phyloP scores from a whole-genome alignment of 2,113 vertebrate species.

The Vimba vimba region DNA sequence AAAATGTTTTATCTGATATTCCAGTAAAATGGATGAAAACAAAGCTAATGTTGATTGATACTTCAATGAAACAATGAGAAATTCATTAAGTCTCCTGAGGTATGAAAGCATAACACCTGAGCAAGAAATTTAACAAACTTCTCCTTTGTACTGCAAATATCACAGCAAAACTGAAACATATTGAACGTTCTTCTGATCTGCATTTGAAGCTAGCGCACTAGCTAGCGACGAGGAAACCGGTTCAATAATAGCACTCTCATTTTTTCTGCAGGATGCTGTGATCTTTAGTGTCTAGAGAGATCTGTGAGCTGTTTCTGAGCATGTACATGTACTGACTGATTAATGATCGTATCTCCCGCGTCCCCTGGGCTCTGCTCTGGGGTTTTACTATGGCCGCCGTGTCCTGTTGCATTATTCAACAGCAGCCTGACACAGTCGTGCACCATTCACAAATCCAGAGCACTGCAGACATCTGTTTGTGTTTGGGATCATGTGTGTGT shows the following conservation, averaged over 20 bases:
- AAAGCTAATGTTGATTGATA: not conserved
- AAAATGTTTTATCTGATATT: no score
- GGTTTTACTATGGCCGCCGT: conserved; percentile 42
- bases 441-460: conserved; percentile 72
- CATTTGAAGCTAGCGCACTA: not conserved
- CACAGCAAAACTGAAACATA: not conserved
- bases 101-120: not conserved
- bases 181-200: not conserved
- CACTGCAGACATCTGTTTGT: conserved; percentile 51
- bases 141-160: not conserved
- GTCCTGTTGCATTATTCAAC: conserved; percentile 69
- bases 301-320: conserved; percentile 7
- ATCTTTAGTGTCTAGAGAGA: not conserved
- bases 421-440: conserved; percentile 57
- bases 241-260: not conserved
- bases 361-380: conserved; percentile 1
- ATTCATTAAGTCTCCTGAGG: not conserved
- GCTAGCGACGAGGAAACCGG: not conserved
- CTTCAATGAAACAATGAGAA: not conserved
- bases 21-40: no score
- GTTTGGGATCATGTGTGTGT: conserved; percentile 40
- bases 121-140: not conserved
- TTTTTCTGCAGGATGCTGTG: not conserved
- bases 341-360: conserved; percentile 10
- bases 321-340: conserved; percentile 12